Percentiles rank a stretch among this genome's conserved stretches.
Conservation (phyloP, 1,140 invertebrate genomes). For the Hydropsyche tenuis region DNA sequence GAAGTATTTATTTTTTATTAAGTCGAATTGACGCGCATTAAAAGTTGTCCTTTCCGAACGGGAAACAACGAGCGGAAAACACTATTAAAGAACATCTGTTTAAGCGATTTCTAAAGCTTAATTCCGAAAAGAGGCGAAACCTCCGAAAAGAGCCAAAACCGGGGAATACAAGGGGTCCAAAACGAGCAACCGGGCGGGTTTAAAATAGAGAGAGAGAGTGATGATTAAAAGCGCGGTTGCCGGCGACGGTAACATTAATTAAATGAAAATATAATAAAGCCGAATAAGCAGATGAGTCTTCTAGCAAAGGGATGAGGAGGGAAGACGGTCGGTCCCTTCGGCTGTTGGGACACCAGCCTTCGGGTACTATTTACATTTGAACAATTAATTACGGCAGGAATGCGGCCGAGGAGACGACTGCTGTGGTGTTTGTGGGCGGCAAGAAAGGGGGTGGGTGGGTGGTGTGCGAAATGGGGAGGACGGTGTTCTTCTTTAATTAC, state of each 20-base stretch:
- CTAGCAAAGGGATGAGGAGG: not conserved
- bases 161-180: too few relatives aligned
- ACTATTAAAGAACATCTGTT: constrained; percentile 18
- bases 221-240: constrained; percentile 27
- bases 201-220: not conserved
- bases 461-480: not conserved
- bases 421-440: too few relatives aligned
- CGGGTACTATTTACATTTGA: constrained; percentile 30
- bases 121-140: not conserved
- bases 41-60: too few relatives aligned
- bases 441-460: not conserved
- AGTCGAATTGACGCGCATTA: too few relatives aligned
- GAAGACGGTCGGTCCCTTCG: not conserved
- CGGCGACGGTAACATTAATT: constrained; percentile 31
- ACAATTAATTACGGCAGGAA: constrained; percentile 33
- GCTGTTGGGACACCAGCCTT: not conserved
- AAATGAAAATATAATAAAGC: constrained; percentile 38
- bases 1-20: too few relatives aligned
- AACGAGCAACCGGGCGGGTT: not conserved
- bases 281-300: constrained; percentile 11
- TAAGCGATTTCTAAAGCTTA: constrained; percentile 5
- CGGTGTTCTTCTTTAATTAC: constrained; percentile 28
- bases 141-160: too few relatives aligned
- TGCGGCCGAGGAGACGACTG: constrained; percentile 6
- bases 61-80: too few relatives aligned